Evolutionary conservation across 2,113 vertebrate species (phyloP).

Genomic region (Gallinago jamesoni): DNA sequence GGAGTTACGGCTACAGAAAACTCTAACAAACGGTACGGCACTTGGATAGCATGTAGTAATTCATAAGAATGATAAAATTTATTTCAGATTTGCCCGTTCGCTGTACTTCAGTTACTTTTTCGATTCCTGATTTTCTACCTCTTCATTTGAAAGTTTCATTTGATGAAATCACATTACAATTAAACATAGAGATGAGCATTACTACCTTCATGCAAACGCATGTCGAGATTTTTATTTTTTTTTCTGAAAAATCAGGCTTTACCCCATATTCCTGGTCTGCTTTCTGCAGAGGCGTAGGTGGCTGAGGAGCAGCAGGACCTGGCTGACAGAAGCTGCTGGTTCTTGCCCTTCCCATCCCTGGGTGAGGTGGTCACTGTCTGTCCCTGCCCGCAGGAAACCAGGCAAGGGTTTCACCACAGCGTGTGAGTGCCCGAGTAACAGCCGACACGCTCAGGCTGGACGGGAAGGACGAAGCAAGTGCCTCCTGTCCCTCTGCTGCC

Average conservation of each 20-base stretch:
- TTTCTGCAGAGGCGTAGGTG: background rate
- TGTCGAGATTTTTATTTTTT: background rate
- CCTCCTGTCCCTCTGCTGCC: background rate
- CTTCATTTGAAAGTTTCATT: background rate
- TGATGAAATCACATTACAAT: background rate
- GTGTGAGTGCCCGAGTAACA: background rate
- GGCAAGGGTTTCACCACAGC: background rate
- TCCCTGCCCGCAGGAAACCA: background rate
- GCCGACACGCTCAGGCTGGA: background rate
- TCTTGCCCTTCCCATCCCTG: background rate
- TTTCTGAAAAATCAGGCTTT: background rate
- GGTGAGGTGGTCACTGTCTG: background rate
- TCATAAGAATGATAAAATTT: background rate
- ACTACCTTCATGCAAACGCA: background rate
- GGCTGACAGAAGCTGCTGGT: background rate
- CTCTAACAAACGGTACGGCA: background rate
- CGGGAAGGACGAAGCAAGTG: background rate
- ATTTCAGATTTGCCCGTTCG: background rate
- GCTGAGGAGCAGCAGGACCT: background rate
- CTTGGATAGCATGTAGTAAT: background rate
- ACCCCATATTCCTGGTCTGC: background rate
- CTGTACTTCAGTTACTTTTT: background rate
- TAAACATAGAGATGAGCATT: background rate
- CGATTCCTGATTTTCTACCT: background rate
- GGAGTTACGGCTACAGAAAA: background rate